Evolutionary conservation across 2,888 invertebrate genomes (phyloP), one percentile per base, ranked within the genome.

Genomic region (Cabera pusaria): DNA sequence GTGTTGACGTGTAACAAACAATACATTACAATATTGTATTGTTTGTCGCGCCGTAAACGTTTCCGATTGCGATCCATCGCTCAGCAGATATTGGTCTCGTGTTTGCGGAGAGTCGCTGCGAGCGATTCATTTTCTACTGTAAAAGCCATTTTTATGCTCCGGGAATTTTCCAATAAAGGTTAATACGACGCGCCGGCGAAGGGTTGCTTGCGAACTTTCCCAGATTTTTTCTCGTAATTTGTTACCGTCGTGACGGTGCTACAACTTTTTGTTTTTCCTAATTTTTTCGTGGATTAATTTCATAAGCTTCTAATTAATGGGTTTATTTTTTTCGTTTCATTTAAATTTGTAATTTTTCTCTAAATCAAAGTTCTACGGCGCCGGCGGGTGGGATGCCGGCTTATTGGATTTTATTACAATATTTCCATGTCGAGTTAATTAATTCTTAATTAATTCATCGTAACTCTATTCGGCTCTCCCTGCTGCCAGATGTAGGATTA

Each of bases 231-330:
- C 28, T 17, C 10, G 18, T 34, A 41, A 41, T 41, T 31, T 26
- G 35, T 41, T 41, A 12, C 25, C 33, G 19, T 8, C 40, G 27
- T 41, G 35, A 35, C 35, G 27, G 17, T 5, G 35, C 12, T 16
- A 25, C 20, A 40, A 28, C 28, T 34, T 29, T 31, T 41, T 41
- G 34, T 34, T 35, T 25, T 33, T 27, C 20, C 34, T 29, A 35
- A 41, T 40, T 40, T 34, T 40, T 41, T 32, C 27, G 24, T 34
- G 28, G 42, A 52, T 46, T 44, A 49, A 46, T 52, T 52, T 46
- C 34, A 52, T 49, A 46, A 49, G 45, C 51, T 39, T n/a, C 44
- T 52, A 46, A 52, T 52, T 37, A 52, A 49, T 52, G 42, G 33
- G 35, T 40, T 37, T 29, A 41, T 52, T 49, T 44, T 34, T 45